A percentile compares a stretch with the other conserved stretches of the same genome.
Evolutionary conservation across 2,888 invertebrate species (phyloP).

Genomic region (Camponotus fellah): DNA sequence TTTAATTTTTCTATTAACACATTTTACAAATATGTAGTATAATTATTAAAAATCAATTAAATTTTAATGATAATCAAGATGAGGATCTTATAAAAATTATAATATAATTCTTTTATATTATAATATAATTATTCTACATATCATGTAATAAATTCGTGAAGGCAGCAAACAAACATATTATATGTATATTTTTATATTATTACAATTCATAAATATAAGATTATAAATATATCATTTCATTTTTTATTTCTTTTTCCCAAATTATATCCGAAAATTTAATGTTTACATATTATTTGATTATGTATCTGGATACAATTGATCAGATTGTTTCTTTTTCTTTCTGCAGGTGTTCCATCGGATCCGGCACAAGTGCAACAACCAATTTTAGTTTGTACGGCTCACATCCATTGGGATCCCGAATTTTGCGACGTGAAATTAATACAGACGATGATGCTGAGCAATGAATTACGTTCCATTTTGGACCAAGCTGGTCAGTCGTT

Average conservation of each 20-base stretch:
- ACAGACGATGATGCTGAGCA: constrained; percentile 99
- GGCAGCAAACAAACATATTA: not conserved
- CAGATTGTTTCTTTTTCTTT: constrained; percentile 48
- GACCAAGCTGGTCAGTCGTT: constrained; percentile 95
- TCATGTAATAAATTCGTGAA: not conserved
- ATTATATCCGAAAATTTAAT: not conserved
- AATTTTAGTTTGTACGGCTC: constrained; percentile 98
- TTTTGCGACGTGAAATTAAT: constrained; percentile 99
- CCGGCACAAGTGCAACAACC: constrained; percentile 93
- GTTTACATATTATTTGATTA: not conserved
- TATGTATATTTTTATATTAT: constrained; percentile 10
- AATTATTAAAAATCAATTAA: not conserved
- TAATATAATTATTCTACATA: not conserved
- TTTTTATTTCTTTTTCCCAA: not conserved
- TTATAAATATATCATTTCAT: not conserved
- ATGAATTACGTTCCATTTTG: constrained; percentile 95
- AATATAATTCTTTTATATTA: not conserved
- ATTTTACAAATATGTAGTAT: not conserved
- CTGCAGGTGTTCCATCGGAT: constrained; percentile 91
- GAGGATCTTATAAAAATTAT: not conserved
- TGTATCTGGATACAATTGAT: not conserved
- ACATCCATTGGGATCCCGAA: constrained; percentile 99
- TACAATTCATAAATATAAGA: not conserved
- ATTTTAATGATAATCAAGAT: not conserved
- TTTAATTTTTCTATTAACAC: not conserved